A percentile compares a stretch with the other conserved stretches of the same genome.
phyloP scores from a whole-genome alignment of 1,140 invertebrate species.

The Drosophila ananassae region DNA sequence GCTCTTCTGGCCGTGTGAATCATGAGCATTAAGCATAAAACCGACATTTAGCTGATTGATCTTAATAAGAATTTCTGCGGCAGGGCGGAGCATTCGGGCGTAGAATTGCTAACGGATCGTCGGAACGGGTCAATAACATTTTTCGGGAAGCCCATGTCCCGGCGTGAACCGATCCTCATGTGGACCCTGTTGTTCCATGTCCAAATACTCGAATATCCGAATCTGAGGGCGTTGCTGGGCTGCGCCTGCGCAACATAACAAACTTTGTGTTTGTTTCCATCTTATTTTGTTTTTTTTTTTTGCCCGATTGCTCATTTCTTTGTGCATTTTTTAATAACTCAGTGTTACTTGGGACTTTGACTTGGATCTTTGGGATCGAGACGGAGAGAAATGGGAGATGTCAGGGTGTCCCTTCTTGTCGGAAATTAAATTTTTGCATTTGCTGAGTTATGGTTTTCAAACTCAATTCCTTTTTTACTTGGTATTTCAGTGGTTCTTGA shows the following conservation, averaged over 20 bases:
- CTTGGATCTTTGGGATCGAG: background rate
- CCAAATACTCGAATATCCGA: slow-evolving; percentile 17
- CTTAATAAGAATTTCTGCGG: slow-evolving; percentile 75
- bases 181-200: background rate
- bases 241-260: slow-evolving; percentile 79
- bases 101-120: slow-evolving; percentile 65
- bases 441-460: slow-evolving; percentile 60
- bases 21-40: slow-evolving; percentile 82
- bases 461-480: background rate
- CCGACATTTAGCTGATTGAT: slow-evolving; percentile 82
- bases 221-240: slow-evolving; percentile 70
- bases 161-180: background rate
- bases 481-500: background rate
- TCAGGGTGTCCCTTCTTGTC: slow-evolving; percentile 42
- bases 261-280: slow-evolving; percentile 69
- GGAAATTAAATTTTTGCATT: slow-evolving; percentile 67
- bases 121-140: slow-evolving; percentile 76
- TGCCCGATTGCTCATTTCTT: slow-evolving; percentile 24
- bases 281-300: background rate
- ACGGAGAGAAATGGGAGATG: background rate
- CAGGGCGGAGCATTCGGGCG: slow-evolving; percentile 16
- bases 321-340: slow-evolving; percentile 67
- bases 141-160: slow-evolving; percentile 17
- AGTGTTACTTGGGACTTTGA: background rate
- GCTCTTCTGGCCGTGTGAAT: slow-evolving; percentile 65